These are phyloP conservation scores for Malurus elegans DNA, from an alignment of 2,113 vertebrate genomes.

Conservation along the genomic window DNA sequence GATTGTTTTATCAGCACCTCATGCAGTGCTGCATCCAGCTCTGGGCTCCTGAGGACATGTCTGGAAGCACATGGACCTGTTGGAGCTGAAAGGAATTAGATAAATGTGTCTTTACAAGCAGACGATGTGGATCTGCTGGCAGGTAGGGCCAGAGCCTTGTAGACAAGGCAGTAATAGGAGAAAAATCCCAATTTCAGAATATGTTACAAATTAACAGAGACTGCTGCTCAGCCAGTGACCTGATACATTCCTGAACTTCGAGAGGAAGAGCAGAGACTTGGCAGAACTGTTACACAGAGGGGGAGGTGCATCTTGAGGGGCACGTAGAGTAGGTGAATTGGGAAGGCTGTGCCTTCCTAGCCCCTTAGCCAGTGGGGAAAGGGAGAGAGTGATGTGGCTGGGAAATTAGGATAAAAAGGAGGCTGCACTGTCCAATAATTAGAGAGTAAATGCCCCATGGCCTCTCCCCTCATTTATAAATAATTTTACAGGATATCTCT, in stretches of 20 bases:
- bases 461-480: neutral
- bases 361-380: neutral
- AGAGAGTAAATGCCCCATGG: rapidly evolving
- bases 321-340: neutral
- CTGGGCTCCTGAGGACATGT: neutral
- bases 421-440: neutral
- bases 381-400: rapidly evolving
- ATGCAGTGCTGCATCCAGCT: neutral
- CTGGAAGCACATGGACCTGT: neutral
- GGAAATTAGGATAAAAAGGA: neutral
- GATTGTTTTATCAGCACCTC: neutral
- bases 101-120: neutral
- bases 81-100: neutral
- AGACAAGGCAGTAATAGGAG: neutral
- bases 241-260: rapidly evolving
- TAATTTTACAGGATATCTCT: too few species aligned
- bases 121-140: neutral
- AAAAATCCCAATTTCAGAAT: neutral
- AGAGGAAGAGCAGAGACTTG: neutral
- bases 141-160: neutral
- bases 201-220: rapidly evolving
- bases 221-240: rapidly evolving
- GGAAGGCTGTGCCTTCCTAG: neutral
- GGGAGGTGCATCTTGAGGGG: neutral
- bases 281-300: neutral